Evolutionary conservation across 1,140 invertebrate species (phyloP).

Genomic region (honey bee (Apis mellifera)): DNA sequence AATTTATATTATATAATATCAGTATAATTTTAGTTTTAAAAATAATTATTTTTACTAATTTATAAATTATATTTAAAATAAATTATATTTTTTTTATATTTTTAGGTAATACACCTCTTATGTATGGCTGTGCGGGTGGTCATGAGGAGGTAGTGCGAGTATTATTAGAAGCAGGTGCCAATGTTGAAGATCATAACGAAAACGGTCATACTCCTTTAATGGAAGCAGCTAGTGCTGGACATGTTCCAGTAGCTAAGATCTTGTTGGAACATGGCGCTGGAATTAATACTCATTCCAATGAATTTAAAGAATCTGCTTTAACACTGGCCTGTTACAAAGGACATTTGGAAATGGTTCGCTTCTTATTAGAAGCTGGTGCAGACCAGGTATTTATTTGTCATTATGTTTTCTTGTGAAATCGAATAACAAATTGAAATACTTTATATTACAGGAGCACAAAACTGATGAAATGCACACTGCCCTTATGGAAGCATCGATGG

Average conservation of each 20-base stretch:
- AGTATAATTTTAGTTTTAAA: neutral
- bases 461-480: constrained; percentile 99
- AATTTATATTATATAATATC: neutral
- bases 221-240: constrained; percentile 98
- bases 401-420: neutral
- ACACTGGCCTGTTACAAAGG: constrained; percentile 99
- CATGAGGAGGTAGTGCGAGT: constrained; percentile 95
- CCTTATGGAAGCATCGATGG: constrained; percentile 99
- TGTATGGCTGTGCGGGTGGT: constrained; percentile 98
- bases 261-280: constrained; percentile 95
- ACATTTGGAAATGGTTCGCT: constrained; percentile 98
- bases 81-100: neutral
- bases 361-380: constrained; percentile 95
- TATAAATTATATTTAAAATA: too few species aligned
- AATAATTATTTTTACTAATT: neutral
- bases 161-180: constrained; percentile 94
- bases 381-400: constrained; percentile 84
- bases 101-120: constrained; percentile 95
- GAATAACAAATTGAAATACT: neutral
- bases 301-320: constrained; percentile 97
- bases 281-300: constrained; percentile 99
- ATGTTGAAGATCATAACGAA: constrained; percentile 99
- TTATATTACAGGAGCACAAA: constrained; percentile 90
- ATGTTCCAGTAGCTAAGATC: constrained; percentile 96
- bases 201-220: constrained; percentile 99